Evolutionary conservation across 2,888 invertebrate genomes (phyloP), one percentile per base, ranked within the genome.

Genomic region (Eurois occulta): DNA sequence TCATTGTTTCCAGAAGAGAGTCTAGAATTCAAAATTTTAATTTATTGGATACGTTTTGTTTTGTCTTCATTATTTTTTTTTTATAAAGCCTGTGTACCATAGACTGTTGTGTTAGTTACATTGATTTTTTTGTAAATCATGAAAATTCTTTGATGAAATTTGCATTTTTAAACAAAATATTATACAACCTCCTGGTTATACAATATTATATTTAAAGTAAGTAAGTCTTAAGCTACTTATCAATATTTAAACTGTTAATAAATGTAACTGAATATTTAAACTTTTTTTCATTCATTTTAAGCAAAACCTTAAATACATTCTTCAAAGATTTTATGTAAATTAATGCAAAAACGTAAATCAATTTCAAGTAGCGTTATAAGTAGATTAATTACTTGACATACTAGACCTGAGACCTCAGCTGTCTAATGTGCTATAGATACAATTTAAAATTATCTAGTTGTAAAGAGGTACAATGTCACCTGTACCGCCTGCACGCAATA

Each of bases 401-500:
- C 28, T 5, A 28, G 52, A 48, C 6, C 32, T 16, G 28, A 80
- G 38, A 79, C 69, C 80, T 71, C 24, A 55, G 35, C 60, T 71
- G 55, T 65, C 64, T 64, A 65, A 60, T 55, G 48, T 58, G 38
- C n/a, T 18, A 52, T n/a, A n/a, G n/a, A n/a, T 28, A 58, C 52
- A 52, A 46, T 85, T 58, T 70, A 48, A 68, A 46, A 82, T 64
- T 4, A 72, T 81, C 38, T 43, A 21, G 6, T 74, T 71, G 81
- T 62, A 67, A 48, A 32, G 55, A 64, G n/a, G 21, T 28, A 48
- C 65, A 83, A 81, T 81, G 72, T 75, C 82, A 81, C 82, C 48
- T 52, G 68, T 84, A 41, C 72, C 82, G 72, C 75, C 55, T 46
- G 64, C 77, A 35, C 65, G 46, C 55, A 55, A 52, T 58, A 64